Percentiles rank a stretch among this genome's conserved stretches.
These are phyloP conservation scores for Columba livia DNA, from an alignment of 2,113 vertebrate species.

Conservation along the genomic window DNA sequence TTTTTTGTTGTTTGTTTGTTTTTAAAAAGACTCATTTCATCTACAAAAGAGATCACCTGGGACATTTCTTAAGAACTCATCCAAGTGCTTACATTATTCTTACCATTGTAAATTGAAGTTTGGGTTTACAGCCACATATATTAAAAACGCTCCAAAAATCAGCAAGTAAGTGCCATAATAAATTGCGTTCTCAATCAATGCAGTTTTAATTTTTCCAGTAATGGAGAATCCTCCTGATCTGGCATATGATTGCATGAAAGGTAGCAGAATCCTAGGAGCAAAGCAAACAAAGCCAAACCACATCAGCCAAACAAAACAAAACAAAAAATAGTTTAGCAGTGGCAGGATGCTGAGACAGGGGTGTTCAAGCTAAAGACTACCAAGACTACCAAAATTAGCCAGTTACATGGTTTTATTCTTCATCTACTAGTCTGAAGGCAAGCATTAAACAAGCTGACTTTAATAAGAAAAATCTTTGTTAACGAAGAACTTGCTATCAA, in stretches of 20 bases:
- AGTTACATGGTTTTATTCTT: background rate
- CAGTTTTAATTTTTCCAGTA: conserved; percentile 91
- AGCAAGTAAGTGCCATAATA: conserved; percentile 94
- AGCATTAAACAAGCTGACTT: background rate
- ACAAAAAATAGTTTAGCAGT: background rate
- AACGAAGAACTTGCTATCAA: background rate
- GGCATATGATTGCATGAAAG: conserved; percentile 96
- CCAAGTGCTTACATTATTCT: conserved; percentile 33
- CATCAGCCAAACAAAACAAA: background rate
- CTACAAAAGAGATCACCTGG: background rate
- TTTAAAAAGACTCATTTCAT: background rate
- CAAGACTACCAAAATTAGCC: background rate
- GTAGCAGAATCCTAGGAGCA: conserved; percentile 86
- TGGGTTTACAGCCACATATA: conserved; percentile 89
- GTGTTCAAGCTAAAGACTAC: background rate
- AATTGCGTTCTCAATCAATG: conserved; percentile 92
- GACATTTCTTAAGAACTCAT: background rate
- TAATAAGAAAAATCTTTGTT: background rate
- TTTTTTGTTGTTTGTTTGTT: background rate
- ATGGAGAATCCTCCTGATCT: conserved; percentile 91
- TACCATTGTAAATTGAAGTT: conserved; percentile 88
- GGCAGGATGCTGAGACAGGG: background rate
- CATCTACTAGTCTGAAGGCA: background rate
- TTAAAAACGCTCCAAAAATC: conserved; percentile 91
- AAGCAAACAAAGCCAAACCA: background rate